Percentiles rank a stretch among this genome's conserved stretches.
Conservation (phyloP, 2,113 vertebrate species). For the Telmatochromis brachygnathus region DNA sequence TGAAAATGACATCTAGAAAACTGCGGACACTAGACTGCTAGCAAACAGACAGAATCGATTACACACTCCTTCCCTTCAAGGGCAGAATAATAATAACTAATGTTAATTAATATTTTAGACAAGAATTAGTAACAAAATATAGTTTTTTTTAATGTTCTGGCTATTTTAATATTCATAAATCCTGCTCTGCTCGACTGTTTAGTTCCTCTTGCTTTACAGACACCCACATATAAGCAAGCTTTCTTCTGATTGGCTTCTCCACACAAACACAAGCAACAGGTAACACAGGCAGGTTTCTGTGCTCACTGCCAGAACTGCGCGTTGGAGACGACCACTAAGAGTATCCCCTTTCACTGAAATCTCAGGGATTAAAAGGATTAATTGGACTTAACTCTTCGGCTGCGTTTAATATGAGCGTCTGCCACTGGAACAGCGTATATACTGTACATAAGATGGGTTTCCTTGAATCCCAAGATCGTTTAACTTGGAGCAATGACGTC, state of each 20-base stretch:
- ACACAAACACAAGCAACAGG: neutral
- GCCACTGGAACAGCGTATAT: neutral
- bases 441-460: neutral
- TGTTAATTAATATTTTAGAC: neutral
- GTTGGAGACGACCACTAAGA: neutral
- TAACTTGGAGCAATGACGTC: neutral
- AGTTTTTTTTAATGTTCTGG: neutral
- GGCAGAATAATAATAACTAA: neutral
- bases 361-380: neutral
- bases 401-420: neutral
- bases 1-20: fast-evolving
- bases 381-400: neutral
- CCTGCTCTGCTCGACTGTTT: neutral
- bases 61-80: neutral
- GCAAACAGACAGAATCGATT: neutral
- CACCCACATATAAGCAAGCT: neutral
- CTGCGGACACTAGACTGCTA: neutral
- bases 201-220: neutral
- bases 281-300: neutral
- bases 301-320: neutral
- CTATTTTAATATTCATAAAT: neutral
- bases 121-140: neutral
- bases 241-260: neutral
- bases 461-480: neutral
- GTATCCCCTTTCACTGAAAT: neutral